Evolutionary conservation across 2,797 vertebrate species (phyloP).

Genomic region (Sparidentex hasta): DNA sequence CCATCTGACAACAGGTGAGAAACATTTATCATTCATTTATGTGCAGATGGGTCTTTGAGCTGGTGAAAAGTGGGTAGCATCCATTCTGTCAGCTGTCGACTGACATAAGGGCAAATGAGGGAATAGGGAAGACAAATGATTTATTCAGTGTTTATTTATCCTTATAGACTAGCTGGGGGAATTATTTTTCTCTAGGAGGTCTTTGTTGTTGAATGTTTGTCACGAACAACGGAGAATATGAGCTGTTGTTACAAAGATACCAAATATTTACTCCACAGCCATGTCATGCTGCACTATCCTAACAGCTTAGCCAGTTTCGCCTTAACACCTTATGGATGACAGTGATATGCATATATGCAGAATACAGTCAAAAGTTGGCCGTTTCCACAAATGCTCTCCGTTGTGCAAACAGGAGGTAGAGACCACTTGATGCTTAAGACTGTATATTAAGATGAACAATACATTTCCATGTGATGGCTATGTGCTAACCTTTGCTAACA

Average conservation of each 20-base stretch:
- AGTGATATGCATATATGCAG: background rate
- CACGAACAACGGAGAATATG: background rate
- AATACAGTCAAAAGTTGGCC: background rate
- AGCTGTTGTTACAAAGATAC: background rate
- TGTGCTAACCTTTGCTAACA: no score
- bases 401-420: background rate
- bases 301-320: background rate
- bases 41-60: constrained; percentile 31
- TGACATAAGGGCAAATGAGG: constrained; percentile 2
- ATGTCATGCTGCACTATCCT: background rate
- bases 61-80: constrained; percentile 2
- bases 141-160: constrained; percentile 15
- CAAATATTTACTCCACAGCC: background rate
- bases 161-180: constrained; percentile 11
- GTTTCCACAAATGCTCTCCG: constrained; percentile 3
- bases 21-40: constrained; percentile 36
- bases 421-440: background rate
- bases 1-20: constrained; percentile 93
- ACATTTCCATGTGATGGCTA: no score
- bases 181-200: background rate
- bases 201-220: background rate
- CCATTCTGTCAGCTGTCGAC: constrained; percentile 5
- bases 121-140: constrained; percentile 24
- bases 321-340: background rate
- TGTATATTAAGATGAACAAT: no score